A percentile compares a stretch with the other conserved stretches of the same genome.
These are phyloP conservation scores for Falco punctatus DNA, from an alignment of 2,113 vertebrate species.

Conservation along the genomic window DNA sequence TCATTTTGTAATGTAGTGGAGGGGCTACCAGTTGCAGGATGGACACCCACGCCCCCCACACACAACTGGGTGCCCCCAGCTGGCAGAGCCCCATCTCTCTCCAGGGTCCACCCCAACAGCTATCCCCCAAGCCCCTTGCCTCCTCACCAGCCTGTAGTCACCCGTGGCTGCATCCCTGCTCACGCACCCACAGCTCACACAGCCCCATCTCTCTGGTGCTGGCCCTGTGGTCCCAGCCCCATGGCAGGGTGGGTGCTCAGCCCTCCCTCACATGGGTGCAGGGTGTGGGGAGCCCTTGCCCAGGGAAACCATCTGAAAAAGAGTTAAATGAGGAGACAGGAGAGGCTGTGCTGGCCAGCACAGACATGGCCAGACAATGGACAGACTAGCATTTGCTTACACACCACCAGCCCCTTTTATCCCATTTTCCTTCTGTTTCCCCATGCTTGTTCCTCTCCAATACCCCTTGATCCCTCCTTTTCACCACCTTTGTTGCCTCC, in stretches of 20 bases:
- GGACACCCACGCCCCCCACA: accelerated
- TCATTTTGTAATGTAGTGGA: neutral
- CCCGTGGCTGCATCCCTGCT: accelerated
- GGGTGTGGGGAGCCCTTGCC: neutral
- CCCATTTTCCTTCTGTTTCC: neutral
- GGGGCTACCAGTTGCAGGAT: neutral
- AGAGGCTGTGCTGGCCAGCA: neutral
- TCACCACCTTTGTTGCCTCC: neutral
- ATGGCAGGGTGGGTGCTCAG: accelerated
- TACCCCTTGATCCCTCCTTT: neutral
- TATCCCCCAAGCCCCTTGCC: accelerated
- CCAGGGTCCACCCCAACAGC: accelerated
- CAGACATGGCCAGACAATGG: neutral
- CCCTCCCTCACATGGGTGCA: accelerated
- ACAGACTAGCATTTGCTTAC: neutral
- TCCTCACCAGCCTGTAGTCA: accelerated
- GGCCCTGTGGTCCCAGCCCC: accelerated
- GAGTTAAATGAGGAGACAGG: neutral
- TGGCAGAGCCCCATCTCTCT: neutral
- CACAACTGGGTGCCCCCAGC: neutral
- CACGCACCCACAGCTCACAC: accelerated
- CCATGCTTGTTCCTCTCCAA: neutral
- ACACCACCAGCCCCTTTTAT: neutral
- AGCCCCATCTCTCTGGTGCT: accelerated
- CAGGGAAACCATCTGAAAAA: neutral